Base-by-base conservation (phyloP, 1,140 invertebrate genomes). In the Heliconius hewitsoni region DNA sequence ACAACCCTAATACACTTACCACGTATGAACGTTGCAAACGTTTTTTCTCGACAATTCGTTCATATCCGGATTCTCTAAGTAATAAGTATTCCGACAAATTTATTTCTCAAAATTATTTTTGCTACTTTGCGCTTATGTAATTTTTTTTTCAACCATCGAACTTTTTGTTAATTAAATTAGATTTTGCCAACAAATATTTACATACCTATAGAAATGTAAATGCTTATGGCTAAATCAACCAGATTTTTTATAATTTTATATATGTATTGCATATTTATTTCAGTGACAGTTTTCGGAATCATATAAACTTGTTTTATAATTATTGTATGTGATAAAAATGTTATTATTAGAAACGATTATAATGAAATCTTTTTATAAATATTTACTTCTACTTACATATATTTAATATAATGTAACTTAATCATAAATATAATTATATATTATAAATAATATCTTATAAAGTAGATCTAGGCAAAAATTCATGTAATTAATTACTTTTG, bases 51-150 rank as follows among this genome's bases (percentile, higher is more conserved):
- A 89, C 88, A 86, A 91, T 91, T 91, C 90, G 90, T 91, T 87
- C 87, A 92, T 91, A 91, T 92, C 91, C 91, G 91, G 89, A 93
- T 91, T 92, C 85, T 89, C 81, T 74, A 71, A 80, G 74, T 84
- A 84, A 85, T 87, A 85, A 85, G 78, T 86, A 85, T 84, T 85
- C 74, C 81, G 34, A 80, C 74, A 81, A 81, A 84, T 84, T 78
- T 83, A 83, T 83, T 74, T 77, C 79, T 73, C 73, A 76, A 82
- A 82, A 74, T 78, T 30, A 16, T 66, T 30, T 66, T 30, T 66
- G 3, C 9, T 30, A 2, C n/a, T 60, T 60, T 60, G 3, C n/a
- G 9, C 55, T 23, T 9, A 8, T 27, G 1, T 19, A 23, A 4
- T 16, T 16, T 60, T 23, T 23, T 34, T 57, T 27, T 13, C 0